These are phyloP conservation scores for Psylliodes chrysocephalus DNA, from an alignment of 2,888 invertebrate species.

Conservation along the genomic window DNA sequence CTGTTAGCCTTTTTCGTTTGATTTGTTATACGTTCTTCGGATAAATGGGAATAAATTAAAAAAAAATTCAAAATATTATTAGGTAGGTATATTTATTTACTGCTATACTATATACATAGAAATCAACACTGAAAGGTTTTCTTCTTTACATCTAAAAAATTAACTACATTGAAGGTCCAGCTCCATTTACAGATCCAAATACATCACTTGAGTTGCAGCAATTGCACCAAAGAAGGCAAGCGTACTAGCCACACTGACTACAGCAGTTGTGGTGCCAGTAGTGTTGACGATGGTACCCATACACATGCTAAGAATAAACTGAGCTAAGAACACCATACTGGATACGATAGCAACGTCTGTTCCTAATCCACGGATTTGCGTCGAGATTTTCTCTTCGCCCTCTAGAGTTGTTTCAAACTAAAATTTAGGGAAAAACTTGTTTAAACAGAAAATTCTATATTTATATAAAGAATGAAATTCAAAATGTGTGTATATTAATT, in stretches of 20 bases:
- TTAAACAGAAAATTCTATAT: no score
- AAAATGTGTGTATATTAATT: no score
- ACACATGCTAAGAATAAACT: conserved; percentile 87
- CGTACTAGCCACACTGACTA: conserved; percentile 85
- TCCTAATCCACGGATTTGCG: conserved; percentile 86
- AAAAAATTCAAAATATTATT: no score
- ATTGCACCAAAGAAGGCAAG: conserved; percentile 87
- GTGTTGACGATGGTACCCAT: conserved; percentile 86
- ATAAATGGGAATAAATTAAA: no score
- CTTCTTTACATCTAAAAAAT: no score
- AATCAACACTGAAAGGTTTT: no score
- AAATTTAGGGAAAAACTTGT: conserved; percentile 51
- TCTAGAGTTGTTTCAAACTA: conserved; percentile 72
- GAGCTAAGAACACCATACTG: conserved; percentile 94
- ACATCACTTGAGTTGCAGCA: conserved; percentile 88
- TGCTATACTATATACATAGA: no score
- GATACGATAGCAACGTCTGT: conserved; percentile 95
- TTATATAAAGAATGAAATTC: no score
- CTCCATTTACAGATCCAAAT: conserved; percentile 80
- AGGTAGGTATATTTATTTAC: no score
- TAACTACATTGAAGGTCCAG: no score
- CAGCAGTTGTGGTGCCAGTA: conserved; percentile 87
- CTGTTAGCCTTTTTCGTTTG: no score
- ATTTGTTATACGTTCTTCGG: no score
- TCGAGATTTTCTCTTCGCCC: conserved; percentile 68